phyloP scores from a whole-genome alignment of 2,888 invertebrate species.

The Pilophorus perplexus region DNA sequence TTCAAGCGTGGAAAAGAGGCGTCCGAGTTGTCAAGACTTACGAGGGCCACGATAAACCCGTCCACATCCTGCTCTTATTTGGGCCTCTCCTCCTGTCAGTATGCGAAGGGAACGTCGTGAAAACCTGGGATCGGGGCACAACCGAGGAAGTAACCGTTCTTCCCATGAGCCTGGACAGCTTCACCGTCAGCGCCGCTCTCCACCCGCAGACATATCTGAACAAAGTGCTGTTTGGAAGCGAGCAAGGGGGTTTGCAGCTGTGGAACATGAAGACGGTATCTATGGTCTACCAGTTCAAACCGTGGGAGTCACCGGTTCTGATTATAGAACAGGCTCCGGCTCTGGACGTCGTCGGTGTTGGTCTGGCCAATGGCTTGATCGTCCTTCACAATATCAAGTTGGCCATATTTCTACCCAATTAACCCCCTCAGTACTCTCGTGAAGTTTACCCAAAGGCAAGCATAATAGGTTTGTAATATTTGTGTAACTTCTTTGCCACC shows the following conservation, averaged over 20 bases:
- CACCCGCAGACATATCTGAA: conserved; percentile 95
- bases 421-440: too few relatives aligned
- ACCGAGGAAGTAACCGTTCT: conserved; percentile 69
- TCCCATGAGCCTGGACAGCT: conserved; percentile 64
- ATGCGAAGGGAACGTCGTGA: conserved; percentile 71
- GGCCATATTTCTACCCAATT: too few relatives aligned
- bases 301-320: conserved; percentile 69
- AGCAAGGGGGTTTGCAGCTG: conserved; percentile 78
- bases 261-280: conserved; percentile 84
- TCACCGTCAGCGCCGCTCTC: conserved; percentile 74
- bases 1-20: conserved; percentile 86
- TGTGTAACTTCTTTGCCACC: too few relatives aligned
- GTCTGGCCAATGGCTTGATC: conserved; percentile 77
- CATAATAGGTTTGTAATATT: too few relatives aligned
- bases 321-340: conserved; percentile 87
- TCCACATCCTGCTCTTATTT: conserved; percentile 79
- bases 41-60: conserved; percentile 68
- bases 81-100: conserved; percentile 82
- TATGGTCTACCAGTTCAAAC: conserved; percentile 71
- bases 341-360: conserved; percentile 85
- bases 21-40: conserved; percentile 79
- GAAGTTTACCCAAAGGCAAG: too few relatives aligned
- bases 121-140: conserved; percentile 80
- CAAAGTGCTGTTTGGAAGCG: conserved; percentile 73
- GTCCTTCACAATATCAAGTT: conserved; percentile 81